Conservation (phyloP, 1,140 invertebrate species). For the Liolophura sinensis region DNA sequence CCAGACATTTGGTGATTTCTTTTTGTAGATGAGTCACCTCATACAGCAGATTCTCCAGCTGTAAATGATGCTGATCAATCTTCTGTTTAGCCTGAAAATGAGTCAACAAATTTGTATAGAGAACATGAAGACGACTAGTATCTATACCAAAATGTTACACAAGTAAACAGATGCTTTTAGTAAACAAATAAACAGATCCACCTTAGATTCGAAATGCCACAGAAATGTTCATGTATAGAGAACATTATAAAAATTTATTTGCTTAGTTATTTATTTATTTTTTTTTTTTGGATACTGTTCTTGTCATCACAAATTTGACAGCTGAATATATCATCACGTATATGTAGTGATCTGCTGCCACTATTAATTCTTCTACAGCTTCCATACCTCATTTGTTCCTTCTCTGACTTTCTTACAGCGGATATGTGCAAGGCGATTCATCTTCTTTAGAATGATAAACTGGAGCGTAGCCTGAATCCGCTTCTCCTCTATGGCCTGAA, state of each 20-base stretch:
- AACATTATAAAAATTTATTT: too few relatives aligned
- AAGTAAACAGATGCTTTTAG: too few relatives aligned
- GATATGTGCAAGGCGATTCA: constrained; percentile 89
- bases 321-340: neutral
- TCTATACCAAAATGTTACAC: too few relatives aligned
- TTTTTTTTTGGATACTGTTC: neutral
- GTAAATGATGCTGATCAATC: constrained; percentile 86
- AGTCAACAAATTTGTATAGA: constrained; percentile 7
- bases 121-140: too few relatives aligned
- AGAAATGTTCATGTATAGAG: too few relatives aligned
- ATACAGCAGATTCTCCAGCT: constrained; percentile 93
- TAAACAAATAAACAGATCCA: too few relatives aligned
- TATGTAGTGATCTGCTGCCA: neutral
- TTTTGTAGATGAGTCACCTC: constrained; percentile 91
- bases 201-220: too few relatives aligned
- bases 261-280: too few relatives aligned
- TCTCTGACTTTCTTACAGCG: constrained; percentile 80
- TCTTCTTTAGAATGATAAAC: constrained; percentile 81
- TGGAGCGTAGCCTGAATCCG: constrained; percentile 73
- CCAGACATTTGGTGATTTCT: constrained; percentile 90
- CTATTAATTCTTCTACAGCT: constrained; percentile 1
- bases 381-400: constrained; percentile 61
- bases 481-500: constrained; percentile 63
- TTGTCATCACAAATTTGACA: too few relatives aligned
- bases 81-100: constrained; percentile 73